phyloP scores from a whole-genome alignment of 2,888 invertebrate genomes.

The Euclidia mi region DNA sequence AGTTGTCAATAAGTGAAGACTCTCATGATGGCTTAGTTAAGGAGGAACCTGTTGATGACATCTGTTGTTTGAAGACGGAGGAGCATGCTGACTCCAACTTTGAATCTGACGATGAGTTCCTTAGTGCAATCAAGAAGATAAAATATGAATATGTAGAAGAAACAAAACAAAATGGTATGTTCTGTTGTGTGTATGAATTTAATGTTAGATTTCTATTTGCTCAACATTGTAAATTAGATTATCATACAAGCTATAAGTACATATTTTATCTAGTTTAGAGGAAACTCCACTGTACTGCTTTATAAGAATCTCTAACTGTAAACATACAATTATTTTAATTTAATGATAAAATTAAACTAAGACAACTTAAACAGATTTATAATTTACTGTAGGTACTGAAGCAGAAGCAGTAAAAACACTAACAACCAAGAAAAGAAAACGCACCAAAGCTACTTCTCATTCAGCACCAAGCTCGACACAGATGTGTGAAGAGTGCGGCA shows the following conservation, averaged over 20 bases:
- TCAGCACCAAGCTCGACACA: conserved; percentile 40
- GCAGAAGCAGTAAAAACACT: background rate
- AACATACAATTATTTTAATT: too few relatives aligned
- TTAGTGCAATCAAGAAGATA: conserved; percentile 59
- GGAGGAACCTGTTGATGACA: conserved; percentile 29
- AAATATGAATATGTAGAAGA: conserved; percentile 68
- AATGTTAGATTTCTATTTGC: too few relatives aligned
- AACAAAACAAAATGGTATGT: conserved; percentile 67
- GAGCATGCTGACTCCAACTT: conserved; percentile 50
- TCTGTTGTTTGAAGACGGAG: conserved; percentile 30
- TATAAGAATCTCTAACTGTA: too few relatives aligned
- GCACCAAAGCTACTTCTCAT: conserved; percentile 29
- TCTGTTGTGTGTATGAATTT: too few relatives aligned
- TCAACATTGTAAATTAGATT: too few relatives aligned
- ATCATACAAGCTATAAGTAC: too few relatives aligned
- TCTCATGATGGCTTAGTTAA: conserved; percentile 53
- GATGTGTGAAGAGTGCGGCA: conserved; percentile 81
- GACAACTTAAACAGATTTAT: too few relatives aligned
- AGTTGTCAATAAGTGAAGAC: conserved; percentile 27
- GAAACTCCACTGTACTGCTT: too few relatives aligned
- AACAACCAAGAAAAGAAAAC: conserved; percentile 42
- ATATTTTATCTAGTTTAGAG: too few relatives aligned
- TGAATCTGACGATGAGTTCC: conserved; percentile 72
- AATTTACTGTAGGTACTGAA: background rate
- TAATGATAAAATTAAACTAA: too few relatives aligned